Evolutionary conservation across 2,888 invertebrate species (phyloP), one percentile per base, ranked within the genome.

Genomic region (Himalopsyche japonica): DNA sequence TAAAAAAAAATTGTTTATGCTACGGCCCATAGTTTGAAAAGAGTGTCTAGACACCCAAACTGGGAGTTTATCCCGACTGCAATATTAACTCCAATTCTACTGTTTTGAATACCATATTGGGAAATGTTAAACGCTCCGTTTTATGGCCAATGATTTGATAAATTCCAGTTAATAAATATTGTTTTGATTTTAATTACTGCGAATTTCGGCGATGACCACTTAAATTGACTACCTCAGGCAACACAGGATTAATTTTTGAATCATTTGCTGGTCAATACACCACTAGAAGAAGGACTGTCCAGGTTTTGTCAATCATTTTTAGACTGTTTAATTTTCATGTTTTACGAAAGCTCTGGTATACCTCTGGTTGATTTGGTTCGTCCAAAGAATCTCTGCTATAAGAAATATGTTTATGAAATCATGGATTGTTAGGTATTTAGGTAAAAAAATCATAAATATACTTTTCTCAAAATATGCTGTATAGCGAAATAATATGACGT

Each of bases 61-160:
- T 57, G 57, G 57, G 57, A 57, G 57, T 57, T 20, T 57, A n/a
- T 24, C 57, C 24, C 57, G 24, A 57, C 57, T 57, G 4, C 24
- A 57, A 57, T 57, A 57, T 57, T 57, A 57, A 20, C n/a, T 57
- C 20, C 57, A 24, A 57, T 57, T 48, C 78, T 49, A 84, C 49
- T 47, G 70, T 49, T 43, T 48, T 76, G 77, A 57, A 82, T 82
- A 48, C 80, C 79, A 82, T 34, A 84, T 79, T 76, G 48, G 48
- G 10, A 76, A 78, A 84, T 81, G 84, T 78, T 79, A 79, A 82
- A 57, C 79, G 82, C 37, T 76, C 76, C n/a, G 12, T 34, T 57
- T 57, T 57, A 57, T 57, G 15, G 57, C 57, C 57, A 20, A 24
- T 57, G 57, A 57, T 57, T 57, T 57, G 57, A 57, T 57, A 57